Base-by-base conservation (phyloP, 2,888 invertebrate genomes). In the Rotaria macrura region DNA sequence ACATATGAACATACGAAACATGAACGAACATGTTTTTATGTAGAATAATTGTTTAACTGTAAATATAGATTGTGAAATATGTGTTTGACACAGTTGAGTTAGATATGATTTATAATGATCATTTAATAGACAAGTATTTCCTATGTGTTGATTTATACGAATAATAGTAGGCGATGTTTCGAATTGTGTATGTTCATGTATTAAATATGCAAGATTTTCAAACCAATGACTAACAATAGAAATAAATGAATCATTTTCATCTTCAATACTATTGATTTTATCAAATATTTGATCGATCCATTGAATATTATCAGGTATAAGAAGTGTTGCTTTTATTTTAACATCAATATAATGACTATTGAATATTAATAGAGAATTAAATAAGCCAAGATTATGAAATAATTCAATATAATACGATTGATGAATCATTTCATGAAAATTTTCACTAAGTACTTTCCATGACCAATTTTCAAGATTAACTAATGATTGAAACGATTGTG, bases 11-110 rank as follows among this genome's bases (percentile, higher is more conserved):
- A 79, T 43, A 43, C 43, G 79, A 40, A 79, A 79, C 14, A 43
- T 5, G n/a, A 79, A 43, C n/a, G 79, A 79, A 43, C 79, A 79
- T 79, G 79, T 79, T 79, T 43, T 79, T 10, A 79, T 79, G 43
- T 79, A 79, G 25, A 40, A 79, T 23, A 79, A 79, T 43, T 43
- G 43, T 79, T 79, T 40, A 43, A n/a, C 14, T 43, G 40, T 79
- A 43, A 43, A 79, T 79, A 79, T 79, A 17, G 79, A 79, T n/a
- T 79, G 40, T 4, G 43, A 43, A 23, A 43, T 40, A 9, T 23
- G 9, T 79, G 4, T 4, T n/a, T 79, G 40, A 43, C 79, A 25
- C 12, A 79, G n/a, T 79, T 79, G 43, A 14, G 40, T 43, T 43
- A 79, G 43, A 40, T 79, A 79, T 1, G 17, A n/a, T 79, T 79